Evolutionary conservation across 2,888 invertebrate genomes (phyloP), one percentile per base, ranked within the genome.

Genomic region (Acleris sparsana): DNA sequence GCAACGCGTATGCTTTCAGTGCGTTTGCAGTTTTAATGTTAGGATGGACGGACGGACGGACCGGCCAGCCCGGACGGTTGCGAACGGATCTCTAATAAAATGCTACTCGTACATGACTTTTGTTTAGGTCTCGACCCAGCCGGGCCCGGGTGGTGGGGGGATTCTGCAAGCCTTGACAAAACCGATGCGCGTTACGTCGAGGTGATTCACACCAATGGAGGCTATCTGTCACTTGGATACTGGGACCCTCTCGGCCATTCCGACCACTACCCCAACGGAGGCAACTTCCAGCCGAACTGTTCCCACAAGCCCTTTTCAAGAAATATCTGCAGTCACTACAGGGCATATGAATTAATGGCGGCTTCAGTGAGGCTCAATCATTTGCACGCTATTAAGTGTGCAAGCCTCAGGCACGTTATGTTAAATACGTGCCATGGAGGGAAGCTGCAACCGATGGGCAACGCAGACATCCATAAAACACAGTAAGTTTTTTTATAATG

Each of bases 241-340:
- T 72, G 71, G 13, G 80, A 82, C 16, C 81, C 81, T 5, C 81
- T 80, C 9, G 89, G 89, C 1, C 75, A 86, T 67, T 83, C 85
- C 0, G 89, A 91, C 67, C 88, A 87, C 72, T 91, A 85, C 70
- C 86, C 87, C 9, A 86, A 91, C 46, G 85, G 89, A 2, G 84
- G 89, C 22, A 1, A 1, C 25, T 2, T 33, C 33, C 85, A 86
- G 87, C 89, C 89, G 4, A 89, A 88, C 0, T 91, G 90, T 9
- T 9, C 33, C 33, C 9, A 1, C 64, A 75, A 62, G 70, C 2
- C 75, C 0, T 81, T 33, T 9, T 33, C 33, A 33, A 33, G 1
- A 33, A 0, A 75, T 70, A 65, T 74, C 4, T 92, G 91, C 63
- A 89, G 89, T 0, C 91, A 92, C 68, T 69, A 81, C 33, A 77